These are phyloP conservation scores for Bubo scandiacus DNA, from an alignment of 2,113 vertebrate species.

Conservation along the genomic window DNA sequence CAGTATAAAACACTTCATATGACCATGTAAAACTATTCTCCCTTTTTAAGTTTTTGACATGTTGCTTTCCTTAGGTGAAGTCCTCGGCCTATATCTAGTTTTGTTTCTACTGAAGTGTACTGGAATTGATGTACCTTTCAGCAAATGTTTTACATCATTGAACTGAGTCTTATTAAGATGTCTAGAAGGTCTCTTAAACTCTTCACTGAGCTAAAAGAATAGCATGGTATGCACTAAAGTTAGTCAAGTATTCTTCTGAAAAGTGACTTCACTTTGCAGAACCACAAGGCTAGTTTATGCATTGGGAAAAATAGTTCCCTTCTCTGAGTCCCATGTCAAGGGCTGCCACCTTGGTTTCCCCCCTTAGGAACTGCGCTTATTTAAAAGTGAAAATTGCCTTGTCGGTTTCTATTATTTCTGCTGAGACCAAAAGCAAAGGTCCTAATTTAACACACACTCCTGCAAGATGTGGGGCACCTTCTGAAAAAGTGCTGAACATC, in stretches of 20 bases:
- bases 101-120: neutral
- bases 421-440: neutral
- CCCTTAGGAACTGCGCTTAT: neutral
- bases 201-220: constrained; percentile 25
- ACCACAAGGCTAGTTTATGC: neutral
- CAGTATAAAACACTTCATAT: neutral
- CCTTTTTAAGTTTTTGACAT: neutral
- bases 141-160: constrained; percentile 39
- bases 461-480: neutral
- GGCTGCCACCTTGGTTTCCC: neutral
- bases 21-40: neutral
- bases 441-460: neutral
- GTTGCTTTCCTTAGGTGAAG: neutral
- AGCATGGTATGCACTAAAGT: neutral
- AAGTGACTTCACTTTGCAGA: neutral
- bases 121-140: constrained; percentile 34
- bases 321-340: neutral
- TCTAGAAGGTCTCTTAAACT: constrained; percentile 7
- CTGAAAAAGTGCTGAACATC: neutral
- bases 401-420: neutral
- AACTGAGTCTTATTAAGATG: constrained; percentile 21
- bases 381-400: neutral
- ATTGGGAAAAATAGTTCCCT: neutral
- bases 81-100: neutral
- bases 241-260: neutral